Base-by-base conservation (phyloP, 2,797 vertebrate genomes). In the Trematomus bernacchii region DNA sequence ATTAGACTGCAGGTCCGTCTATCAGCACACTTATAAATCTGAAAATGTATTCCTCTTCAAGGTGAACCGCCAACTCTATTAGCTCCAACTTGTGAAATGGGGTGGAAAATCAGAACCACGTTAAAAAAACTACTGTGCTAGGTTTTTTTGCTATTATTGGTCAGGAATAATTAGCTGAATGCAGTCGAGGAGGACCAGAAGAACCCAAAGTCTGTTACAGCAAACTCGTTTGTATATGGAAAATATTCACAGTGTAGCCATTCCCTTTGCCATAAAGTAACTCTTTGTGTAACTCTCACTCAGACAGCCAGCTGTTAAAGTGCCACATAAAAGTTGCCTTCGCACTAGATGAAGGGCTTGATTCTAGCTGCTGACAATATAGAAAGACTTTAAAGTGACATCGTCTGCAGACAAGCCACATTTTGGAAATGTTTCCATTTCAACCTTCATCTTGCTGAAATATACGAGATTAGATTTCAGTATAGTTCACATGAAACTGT, bases 31-130 rank as follows among this genome's bases (percentile, higher is more conserved):
- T 18, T 64, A 86, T 86, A 83, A 79, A 91, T 88, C 85, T 73
- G 42, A 81, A 64, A 68, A 66, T 54, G 48, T 61, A 54, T 71
- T 78, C 67, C 62, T 78, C 67, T 79, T 54, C 16, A 77, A 79
- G 76, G 77, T 55, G 57, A 59, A 77, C 69, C 66, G 69, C 85
- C 71, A 66, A 55, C 58, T 73, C 71, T 19, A 55, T 63, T 46
- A 73, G 82, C 63, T 85, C 64, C 60, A 76, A 66, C 62, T 53
- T 42, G 37, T 64, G 78, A 87, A 92, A 92, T 90, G 86, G 88
- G 79, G 51, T 84, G 88, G 91, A 91, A 92, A 90, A 92, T 89
- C 77, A 83, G 46, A 86, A 86, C 77, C 87, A 88, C 11, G 73
- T 63, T 73, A 12, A 51, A 80, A 59, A 66, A 76, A 23, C 5